Evolutionary conservation across 2,113 vertebrate species (phyloP).

Genomic region (Empidonax traillii): DNA sequence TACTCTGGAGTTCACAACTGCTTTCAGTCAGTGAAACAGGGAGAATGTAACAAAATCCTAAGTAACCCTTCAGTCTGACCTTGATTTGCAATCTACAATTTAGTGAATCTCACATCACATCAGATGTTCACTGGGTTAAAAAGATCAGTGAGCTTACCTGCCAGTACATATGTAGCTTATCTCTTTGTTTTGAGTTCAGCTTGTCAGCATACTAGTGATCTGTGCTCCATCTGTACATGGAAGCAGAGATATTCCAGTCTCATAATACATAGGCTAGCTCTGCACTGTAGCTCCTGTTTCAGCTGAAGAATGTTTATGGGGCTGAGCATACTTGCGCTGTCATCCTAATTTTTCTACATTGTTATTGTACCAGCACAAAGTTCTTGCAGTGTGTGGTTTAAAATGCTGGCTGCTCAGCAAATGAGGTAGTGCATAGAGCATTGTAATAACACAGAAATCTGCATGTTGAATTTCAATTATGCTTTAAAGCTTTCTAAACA

Average conservation of each 20-base stretch:
- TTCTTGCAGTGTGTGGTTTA: constrained; percentile 52
- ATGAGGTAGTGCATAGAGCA: constrained; percentile 53
- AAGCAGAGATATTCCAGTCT: neutral
- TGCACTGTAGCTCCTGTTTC: constrained; percentile 9
- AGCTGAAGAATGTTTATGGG: constrained; percentile 38
- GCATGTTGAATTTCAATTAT: constrained; percentile 55
- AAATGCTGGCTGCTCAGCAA: constrained; percentile 68
- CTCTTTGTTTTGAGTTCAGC: constrained; percentile 39
- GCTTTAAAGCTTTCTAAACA: constrained; percentile 40
- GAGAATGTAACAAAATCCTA: neutral
- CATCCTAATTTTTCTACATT: constrained; percentile 53
- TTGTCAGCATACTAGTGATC: constrained; percentile 46
- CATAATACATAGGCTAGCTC: neutral
- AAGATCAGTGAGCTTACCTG: constrained; percentile 61
- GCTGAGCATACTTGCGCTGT: constrained; percentile 35
- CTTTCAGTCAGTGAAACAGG: neutral
- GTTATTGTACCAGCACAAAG: constrained; percentile 55
- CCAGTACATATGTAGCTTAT: constrained; percentile 29
- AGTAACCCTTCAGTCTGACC: constrained; percentile 46
- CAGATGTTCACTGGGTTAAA: constrained; percentile 57
- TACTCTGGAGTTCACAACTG: neutral
- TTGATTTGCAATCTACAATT: constrained; percentile 47
- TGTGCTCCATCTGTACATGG: constrained; percentile 15
- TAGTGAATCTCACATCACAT: constrained; percentile 36
- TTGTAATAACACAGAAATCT: constrained; percentile 62